These are phyloP conservation scores for Zaprionus ghesquierei DNA, from an alignment of 1,140 invertebrate species.

Conservation along the genomic window DNA sequence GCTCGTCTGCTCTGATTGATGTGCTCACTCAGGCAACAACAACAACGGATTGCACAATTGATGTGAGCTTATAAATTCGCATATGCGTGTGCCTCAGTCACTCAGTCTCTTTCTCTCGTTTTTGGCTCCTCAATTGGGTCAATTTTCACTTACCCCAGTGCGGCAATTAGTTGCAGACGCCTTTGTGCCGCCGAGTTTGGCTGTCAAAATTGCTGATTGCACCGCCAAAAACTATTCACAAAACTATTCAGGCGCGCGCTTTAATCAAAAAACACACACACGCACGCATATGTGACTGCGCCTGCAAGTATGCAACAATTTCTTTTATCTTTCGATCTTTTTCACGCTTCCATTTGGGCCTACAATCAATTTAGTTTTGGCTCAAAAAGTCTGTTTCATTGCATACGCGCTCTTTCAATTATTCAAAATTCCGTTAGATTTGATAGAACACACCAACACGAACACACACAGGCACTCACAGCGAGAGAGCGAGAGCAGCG, in stretches of 20 bases:
- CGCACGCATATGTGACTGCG: conserved; percentile 53
- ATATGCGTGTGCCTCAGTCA: background rate
- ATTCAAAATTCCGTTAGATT: conserved; percentile 69
- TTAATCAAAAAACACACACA: conserved; percentile 58
- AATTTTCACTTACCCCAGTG: conserved; percentile 51
- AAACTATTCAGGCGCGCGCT: conserved; percentile 59
- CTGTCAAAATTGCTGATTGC: conserved; percentile 56
- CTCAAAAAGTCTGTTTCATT: conserved; percentile 15
- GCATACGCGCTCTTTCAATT: conserved; percentile 49
- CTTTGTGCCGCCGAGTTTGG: conserved; percentile 6
- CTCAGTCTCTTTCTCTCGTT: background rate
- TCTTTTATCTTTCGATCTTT: conserved; percentile 13
- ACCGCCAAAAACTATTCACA: conserved; percentile 34
- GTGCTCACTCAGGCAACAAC: conserved; percentile 15
- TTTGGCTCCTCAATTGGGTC: background rate
- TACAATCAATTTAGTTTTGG: conserved; percentile 25
- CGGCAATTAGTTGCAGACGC: conserved; percentile 19
- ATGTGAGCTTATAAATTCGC: background rate
- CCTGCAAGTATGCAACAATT: conserved; percentile 64
- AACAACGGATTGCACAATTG: conserved; percentile 38
- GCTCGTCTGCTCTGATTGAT: conserved; percentile 19
- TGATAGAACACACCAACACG: background rate
- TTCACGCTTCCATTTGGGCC: conserved; percentile 10
- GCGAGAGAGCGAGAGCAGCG: background rate
- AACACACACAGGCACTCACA: background rate